phyloP scores from a whole-genome alignment of 2,888 invertebrate genomes.

The Melanargia galathea region DNA sequence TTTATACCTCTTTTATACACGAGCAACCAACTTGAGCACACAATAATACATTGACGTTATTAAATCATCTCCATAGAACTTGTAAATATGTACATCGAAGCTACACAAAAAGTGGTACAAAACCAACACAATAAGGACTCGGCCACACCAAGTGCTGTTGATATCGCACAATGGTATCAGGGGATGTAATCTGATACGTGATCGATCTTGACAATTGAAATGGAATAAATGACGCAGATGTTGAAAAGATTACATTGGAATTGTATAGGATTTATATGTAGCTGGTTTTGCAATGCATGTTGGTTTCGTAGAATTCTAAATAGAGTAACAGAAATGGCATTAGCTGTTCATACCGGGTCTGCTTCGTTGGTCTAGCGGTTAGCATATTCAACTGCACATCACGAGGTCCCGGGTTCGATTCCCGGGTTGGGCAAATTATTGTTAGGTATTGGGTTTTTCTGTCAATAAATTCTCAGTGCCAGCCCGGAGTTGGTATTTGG shows the following conservation, averaged over 20 bases:
- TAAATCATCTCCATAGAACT: constrained; percentile 8
- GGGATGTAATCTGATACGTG: constrained; percentile 47
- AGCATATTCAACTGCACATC: too few species aligned
- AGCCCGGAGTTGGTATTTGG: too few species aligned
- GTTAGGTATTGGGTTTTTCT: too few species aligned
- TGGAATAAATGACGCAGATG: constrained; percentile 45
- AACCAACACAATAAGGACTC: constrained; percentile 4
- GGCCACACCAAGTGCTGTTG: constrained; percentile 26
- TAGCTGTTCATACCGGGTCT: too few species aligned
- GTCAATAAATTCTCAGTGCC: too few species aligned
- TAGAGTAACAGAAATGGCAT: too few species aligned
- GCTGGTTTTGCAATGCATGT: constrained; percentile 21
- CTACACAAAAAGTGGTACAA: constrained; percentile 10
- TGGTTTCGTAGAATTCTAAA: neutral
- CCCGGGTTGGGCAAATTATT: too few species aligned
- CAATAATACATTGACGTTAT: constrained; percentile 1
- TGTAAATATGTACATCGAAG: constrained; percentile 2
- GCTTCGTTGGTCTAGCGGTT: too few species aligned
- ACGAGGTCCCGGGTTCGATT: too few species aligned
- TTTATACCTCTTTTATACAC: neutral
- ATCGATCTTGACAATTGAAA: constrained; percentile 47
- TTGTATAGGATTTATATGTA: constrained; percentile 9
- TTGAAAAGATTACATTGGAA: constrained; percentile 42
- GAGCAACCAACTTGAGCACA: neutral
- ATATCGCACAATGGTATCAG: constrained; percentile 45